Conservation (phyloP, 2,797 vertebrate species). For the Pangasius djambal region DNA sequence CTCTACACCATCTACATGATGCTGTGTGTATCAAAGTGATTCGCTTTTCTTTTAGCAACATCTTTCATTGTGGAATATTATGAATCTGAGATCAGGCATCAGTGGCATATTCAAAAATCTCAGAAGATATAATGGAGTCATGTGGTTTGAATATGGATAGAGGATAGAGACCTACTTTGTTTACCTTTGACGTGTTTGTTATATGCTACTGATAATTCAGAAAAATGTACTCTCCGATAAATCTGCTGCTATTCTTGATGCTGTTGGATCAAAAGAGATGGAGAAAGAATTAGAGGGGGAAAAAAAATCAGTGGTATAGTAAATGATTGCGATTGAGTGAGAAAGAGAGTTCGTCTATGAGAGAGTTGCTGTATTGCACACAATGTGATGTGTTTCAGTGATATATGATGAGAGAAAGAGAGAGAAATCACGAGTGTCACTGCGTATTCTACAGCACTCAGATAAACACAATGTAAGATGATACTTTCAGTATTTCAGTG, state of each 20-base stretch:
- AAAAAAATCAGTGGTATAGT: background rate
- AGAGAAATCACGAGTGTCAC: background rate
- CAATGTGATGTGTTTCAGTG: slow-evolving; percentile 3
- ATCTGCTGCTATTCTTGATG: background rate
- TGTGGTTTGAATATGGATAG: background rate
- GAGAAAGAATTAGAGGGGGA: background rate
- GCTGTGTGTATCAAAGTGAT: background rate
- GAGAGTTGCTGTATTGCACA: background rate
- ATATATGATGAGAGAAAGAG: background rate
- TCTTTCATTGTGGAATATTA: background rate
- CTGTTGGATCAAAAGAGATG: background rate
- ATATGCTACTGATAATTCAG: background rate
- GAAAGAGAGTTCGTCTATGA: background rate
- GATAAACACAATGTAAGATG: background rate
- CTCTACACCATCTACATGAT: background rate
- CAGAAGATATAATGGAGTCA: background rate
- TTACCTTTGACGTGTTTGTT: background rate
- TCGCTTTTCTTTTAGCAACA: background rate
- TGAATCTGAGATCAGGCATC: background rate
- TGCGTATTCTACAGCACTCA: background rate
- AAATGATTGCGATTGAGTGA: background rate
- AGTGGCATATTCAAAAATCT: background rate
- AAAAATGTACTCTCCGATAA: background rate
- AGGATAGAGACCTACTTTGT: background rate
- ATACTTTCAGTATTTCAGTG: background rate